Conservation (phyloP, 2,797 vertebrate species). For the Catharus ustulatus region DNA sequence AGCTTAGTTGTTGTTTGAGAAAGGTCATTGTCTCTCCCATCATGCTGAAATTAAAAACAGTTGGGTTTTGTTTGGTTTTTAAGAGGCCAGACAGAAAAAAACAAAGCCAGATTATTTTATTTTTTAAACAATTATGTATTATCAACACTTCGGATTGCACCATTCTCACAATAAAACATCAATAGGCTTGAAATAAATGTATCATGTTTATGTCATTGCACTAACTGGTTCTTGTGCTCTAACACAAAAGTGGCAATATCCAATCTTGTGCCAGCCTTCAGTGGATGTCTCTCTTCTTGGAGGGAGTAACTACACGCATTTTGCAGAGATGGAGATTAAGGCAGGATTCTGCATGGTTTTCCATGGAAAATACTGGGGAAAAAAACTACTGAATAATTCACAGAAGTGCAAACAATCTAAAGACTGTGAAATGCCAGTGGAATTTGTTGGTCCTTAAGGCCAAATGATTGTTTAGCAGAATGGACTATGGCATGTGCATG, state of each 20-base stretch:
- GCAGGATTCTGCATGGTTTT: neutral
- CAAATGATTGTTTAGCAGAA: neutral
- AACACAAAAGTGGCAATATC: neutral
- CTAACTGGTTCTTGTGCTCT: neutral
- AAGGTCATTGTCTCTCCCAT: constrained; percentile 34
- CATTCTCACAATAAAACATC: neutral
- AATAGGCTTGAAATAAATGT: neutral
- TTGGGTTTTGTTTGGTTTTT: neutral
- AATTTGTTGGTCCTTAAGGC: neutral
- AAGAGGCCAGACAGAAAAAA: neutral
- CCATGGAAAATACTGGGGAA: neutral
- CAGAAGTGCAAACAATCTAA: neutral
- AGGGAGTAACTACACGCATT: neutral
- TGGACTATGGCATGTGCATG: neutral
- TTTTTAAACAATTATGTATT: neutral
- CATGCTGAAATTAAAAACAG: constrained; percentile 20
- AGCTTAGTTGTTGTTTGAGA: constrained; percentile 29
- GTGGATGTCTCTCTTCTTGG: neutral
- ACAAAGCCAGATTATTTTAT: neutral
- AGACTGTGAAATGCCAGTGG: neutral
- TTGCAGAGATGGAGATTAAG: neutral
- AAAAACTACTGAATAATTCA: neutral
- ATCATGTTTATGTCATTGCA: neutral
- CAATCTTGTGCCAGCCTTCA: neutral
- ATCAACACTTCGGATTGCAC: neutral